Conservation (phyloP, 2,113 vertebrate genomes). For the Zapornia atra region DNA sequence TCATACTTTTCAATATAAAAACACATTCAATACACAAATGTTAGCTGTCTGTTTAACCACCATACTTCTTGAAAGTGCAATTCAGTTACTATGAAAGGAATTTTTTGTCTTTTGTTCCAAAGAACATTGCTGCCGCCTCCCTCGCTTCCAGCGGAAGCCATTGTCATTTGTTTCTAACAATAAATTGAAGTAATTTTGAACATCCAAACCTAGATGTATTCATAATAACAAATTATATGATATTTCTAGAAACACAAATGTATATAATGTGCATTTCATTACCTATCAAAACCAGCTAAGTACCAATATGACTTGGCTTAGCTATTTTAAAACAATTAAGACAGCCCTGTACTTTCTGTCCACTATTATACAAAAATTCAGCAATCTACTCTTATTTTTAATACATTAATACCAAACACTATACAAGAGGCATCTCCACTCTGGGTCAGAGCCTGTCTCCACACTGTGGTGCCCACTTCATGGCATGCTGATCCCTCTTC, state of each 20-base stretch:
- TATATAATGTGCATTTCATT: not conserved
- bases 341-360: not conserved
- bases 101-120: not conserved
- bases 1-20: not conserved
- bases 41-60: not conserved
- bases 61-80: not conserved
- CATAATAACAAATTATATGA: not conserved
- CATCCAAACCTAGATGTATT: not conserved
- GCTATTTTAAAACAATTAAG: not conserved
- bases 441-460: not conserved
- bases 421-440: not conserved
- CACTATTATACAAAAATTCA: not conserved
- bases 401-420: not conserved
- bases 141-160: not conserved
- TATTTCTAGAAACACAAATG: not conserved
- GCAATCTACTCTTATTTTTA: not conserved
- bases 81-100: not conserved
- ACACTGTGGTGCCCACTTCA: not conserved
- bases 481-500: accelerated
- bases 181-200: not conserved
- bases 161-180: not conserved
- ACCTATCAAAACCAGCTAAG: not conserved
- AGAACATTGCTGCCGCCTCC: not conserved
- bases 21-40: not conserved
- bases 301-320: not conserved